These are phyloP conservation scores for Chionoecetes opilio DNA, from an alignment of 1,140 invertebrate species.

Conservation along the genomic window DNA sequence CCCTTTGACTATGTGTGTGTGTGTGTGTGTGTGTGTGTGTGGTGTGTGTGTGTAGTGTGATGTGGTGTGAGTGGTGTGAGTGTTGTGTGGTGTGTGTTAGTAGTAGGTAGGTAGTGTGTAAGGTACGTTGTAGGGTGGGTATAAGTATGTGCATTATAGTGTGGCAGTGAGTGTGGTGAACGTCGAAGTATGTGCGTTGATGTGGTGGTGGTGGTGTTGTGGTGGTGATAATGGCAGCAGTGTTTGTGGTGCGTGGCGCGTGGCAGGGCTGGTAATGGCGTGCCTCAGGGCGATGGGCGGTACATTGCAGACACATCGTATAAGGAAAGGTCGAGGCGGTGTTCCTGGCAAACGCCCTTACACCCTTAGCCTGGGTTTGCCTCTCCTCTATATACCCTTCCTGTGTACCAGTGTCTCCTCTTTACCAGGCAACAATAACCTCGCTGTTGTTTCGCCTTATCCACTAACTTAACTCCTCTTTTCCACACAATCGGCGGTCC, in stretches of 20 bases:
- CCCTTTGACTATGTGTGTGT: background rate
- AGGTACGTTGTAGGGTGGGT: background rate
- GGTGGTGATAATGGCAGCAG: background rate
- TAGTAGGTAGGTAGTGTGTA: too few relatives aligned
- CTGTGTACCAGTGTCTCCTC: background rate
- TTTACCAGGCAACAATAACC: too few relatives aligned
- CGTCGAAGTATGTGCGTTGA: background rate
- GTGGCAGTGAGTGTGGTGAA: background rate
- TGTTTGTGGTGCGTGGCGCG: background rate
- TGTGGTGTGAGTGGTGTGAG: background rate
- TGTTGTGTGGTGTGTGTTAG: background rate
- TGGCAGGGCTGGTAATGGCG: background rate
- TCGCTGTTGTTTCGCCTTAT: too few relatives aligned
- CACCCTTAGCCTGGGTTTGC: conserved; percentile 13
- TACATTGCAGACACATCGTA: background rate
- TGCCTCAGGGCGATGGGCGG: background rate
- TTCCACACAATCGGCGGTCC: background rate
- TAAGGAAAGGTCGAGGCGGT: conserved; percentile 2
- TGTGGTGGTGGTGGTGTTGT: conserved; percentile 6
- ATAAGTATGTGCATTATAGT: background rate
- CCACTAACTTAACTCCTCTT: background rate
- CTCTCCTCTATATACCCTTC: background rate
- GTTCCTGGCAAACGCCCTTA: background rate
- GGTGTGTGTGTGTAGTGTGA: too few relatives aligned
- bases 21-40: background rate